Evolutionary conservation across 2,113 vertebrate species (phyloP).

Genomic region (Acrocephalus kingi): DNA sequence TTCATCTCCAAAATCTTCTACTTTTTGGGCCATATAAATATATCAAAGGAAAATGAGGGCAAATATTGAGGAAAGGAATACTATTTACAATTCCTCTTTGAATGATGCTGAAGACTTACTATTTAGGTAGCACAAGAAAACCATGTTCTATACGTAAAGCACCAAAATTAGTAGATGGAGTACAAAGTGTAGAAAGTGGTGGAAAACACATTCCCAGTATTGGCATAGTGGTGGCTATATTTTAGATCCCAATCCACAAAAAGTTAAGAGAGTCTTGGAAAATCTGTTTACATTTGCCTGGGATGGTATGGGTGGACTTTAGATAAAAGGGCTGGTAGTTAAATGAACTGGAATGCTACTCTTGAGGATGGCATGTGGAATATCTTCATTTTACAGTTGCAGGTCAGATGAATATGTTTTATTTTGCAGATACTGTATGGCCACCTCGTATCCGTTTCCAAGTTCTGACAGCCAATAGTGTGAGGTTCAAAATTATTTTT

Average conservation of each 20-base stretch:
- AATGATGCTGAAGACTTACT: background rate
- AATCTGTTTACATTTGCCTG: background rate
- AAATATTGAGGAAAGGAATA: background rate
- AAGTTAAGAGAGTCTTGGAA: background rate
- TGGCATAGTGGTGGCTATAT: background rate
- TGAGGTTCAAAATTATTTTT: background rate
- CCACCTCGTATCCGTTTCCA: background rate
- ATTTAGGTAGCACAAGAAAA: background rate
- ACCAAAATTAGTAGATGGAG: background rate
- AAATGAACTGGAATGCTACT: background rate
- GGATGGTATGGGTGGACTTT: background rate
- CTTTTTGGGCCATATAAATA: background rate
- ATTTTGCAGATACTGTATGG: background rate
- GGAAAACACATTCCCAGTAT: background rate
- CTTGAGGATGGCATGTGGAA: accelerated
- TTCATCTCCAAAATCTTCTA: background rate
- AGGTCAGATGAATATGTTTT: background rate
- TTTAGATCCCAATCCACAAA: background rate
- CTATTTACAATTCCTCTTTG: background rate
- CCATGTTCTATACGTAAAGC: background rate
- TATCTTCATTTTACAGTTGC: background rate
- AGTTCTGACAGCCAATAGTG: background rate
- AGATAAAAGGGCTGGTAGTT: background rate
- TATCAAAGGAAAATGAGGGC: background rate
- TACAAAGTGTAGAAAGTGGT: background rate